A percentile compares a stretch with the other conserved stretches of the same genome.
These are phyloP conservation scores for Python bivittatus DNA, from an alignment of 2,113 vertebrate genomes.

Conservation along the genomic window DNA sequence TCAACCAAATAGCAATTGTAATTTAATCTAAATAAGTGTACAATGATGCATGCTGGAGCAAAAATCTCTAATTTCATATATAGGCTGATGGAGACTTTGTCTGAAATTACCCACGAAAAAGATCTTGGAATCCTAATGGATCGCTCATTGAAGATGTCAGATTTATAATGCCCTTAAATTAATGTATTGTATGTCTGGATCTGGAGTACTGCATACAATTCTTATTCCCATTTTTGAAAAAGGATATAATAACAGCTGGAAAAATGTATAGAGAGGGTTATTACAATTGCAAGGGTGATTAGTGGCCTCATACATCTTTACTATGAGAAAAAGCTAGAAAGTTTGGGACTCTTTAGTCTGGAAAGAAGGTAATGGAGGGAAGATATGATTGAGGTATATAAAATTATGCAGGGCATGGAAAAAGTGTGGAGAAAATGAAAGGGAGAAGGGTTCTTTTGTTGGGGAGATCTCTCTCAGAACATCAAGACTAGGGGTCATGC, in stretches of 20 bases:
- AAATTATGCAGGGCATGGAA: background rate
- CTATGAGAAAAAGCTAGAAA: background rate
- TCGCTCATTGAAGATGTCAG: background rate
- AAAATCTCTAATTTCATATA: background rate
- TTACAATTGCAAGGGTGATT: background rate
- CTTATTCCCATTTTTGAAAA: background rate
- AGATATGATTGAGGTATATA: background rate
- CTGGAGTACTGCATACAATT: background rate
- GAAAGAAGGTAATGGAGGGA: background rate
- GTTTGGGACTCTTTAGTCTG: background rate
- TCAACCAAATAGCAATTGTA: no score
- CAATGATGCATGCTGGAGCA: background rate
- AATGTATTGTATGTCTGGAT: background rate
- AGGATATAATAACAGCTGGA: background rate
- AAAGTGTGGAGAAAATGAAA: background rate
- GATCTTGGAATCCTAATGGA: background rate
- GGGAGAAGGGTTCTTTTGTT: background rate
- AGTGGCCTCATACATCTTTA: background rate
- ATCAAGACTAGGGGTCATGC: background rate
- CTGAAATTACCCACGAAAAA: background rate
- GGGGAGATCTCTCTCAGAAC: background rate
- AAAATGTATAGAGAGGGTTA: background rate
- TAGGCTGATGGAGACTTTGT: background rate
- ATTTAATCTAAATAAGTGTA: background rate
- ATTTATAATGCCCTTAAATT: background rate